Evolutionary conservation across 1,140 invertebrate genomes (phyloP), one percentile per base, ranked within the genome.

Genomic region (Trinorchestia longiramus): DNA sequence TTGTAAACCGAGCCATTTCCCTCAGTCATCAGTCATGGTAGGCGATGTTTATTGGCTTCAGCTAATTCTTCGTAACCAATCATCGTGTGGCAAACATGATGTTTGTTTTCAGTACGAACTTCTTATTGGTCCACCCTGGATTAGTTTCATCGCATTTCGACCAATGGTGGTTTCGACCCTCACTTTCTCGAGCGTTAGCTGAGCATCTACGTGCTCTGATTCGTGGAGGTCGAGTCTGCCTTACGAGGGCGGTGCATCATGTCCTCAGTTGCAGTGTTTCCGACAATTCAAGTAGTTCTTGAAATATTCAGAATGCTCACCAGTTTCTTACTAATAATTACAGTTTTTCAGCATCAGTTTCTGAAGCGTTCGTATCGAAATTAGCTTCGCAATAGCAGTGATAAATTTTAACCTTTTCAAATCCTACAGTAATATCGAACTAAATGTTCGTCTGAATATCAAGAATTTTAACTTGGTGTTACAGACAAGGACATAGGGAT

Each of bases 1-100:
- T 94, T 94, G 92, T 94, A 94, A 94, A 94, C 92, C 92, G 92
- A 94, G 92, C 92, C 92, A 94, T 94, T 94, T 94, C 92, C 92
- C 92, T 94, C 43, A 45, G 92, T 94, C 92, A 94, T 94, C 92
- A 94, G 92, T 94, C 92, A 94, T 94, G 44, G 43, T 11, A 94
- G 92, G 44, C 43, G 43, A 42, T 45, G 36, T 43, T 44, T 94
- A 94, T 94, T 94, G 92, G 92, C 92, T 94, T 94, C 92, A 44
- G 92, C 92, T 94, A 94, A 94, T 94, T 94, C 44, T 47, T 6
- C 6, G 8, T 15, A 43, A 94, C 92, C 92, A 94, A 94, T 94
- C 41, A 94, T 47, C 4, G 44, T 45, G 6, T 28, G 8, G 40
- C 92, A 94, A 94, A 47, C 11, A 43, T 94, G 43, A 45, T 94